Base-by-base conservation (phyloP, 2,888 invertebrate genomes). In the Xylocampa areola region DNA sequence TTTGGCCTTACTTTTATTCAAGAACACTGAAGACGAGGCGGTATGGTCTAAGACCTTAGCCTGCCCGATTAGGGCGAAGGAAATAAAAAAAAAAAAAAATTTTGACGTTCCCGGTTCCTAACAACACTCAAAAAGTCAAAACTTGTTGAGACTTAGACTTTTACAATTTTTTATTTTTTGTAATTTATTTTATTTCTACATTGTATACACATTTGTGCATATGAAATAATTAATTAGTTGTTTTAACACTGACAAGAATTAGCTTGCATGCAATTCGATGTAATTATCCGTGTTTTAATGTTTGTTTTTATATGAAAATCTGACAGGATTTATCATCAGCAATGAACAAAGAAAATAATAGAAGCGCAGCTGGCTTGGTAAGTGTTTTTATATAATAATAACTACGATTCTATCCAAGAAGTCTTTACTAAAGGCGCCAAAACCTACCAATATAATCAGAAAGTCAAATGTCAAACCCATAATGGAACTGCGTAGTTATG, bases 361-460 rank as follows among this genome's bases (percentile, higher is more conserved):
- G 81, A 73, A 78, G 82, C 57, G 91, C 91, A 60, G 89, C 91
- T 57, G 88, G 90, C 14, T 73, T 88, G 86, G 91, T 91, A 80
- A 86, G 88, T 82, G 11, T 8, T 8, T 4, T 8, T 25, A 35
- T 33, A 10, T 4, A 4, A 29, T 4, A 21, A 40, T 16, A 1
- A 8, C 2, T 7, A 23, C 0, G 6, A 41, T 25, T 35, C 32
- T 1, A 8, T 23, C 5, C 17, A 61, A 43, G 6, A 5, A 67
- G 54, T 32, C 2, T 25, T 2, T 0, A 23, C 11, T 0, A 11
- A 25, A 23, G 2, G 29, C 25, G 23, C 25, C 16, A 37, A 40
- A 39, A n/a, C n/a, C n/a, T n/a, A n/a, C n/a, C n/a, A n/a, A n/a
- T n/a, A 32, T 35, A 25, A 29, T 13, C 16, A 0, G 13, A 33